Base-by-base conservation (phyloP, 2,888 invertebrate species). In the Eilema sororculum region DNA sequence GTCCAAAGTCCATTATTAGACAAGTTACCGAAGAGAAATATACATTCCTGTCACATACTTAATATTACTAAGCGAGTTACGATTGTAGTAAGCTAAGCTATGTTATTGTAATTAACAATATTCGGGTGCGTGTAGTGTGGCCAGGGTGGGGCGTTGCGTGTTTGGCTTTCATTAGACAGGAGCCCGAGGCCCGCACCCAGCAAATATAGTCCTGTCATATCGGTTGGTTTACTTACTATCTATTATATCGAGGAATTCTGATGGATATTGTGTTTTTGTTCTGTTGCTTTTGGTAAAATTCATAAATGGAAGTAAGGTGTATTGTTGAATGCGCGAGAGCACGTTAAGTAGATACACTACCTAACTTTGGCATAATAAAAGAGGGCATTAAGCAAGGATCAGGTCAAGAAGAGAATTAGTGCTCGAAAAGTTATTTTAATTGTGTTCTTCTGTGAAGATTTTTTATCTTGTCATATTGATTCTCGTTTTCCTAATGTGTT, bases 111-210 rank as follows among this genome's bases (percentile, higher is more conserved):
- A 87, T 89, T 84, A 86, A 85, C 83, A 83, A 82, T 84, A 83
- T 84, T 83, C 67, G 78, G 78, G 80, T 79, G 81, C 84, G 85
- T 84, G 82, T 68, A 74, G 62, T 73, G 80, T 67, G 70, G 63
- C 69, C 68, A 56, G 89, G 90, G 90, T 81, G 89, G 85, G 73
- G 91, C 88, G 80, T 92, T 77, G 94, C 95, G 93, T 95, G 95
- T 93, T 92, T 91, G 87, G 77, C 86, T 90, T 92, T 92, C 93
- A 94, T 95, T 94, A 95, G 86, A 84, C 85, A 77, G 72, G 75
- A 28, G 84, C 82, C 91, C 92, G 84, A 75, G n/a, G 84, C 81
- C 91, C 92, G 84, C 93, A 84, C 93, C 93, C 87, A 82, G 80
- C 78, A 81, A 86, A 87, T 81, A 80, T 81, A 78, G 82, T 83